These are phyloP conservation scores for Salarias fasciatus DNA, from an alignment of 2,797 vertebrate species.

Conservation along the genomic window DNA sequence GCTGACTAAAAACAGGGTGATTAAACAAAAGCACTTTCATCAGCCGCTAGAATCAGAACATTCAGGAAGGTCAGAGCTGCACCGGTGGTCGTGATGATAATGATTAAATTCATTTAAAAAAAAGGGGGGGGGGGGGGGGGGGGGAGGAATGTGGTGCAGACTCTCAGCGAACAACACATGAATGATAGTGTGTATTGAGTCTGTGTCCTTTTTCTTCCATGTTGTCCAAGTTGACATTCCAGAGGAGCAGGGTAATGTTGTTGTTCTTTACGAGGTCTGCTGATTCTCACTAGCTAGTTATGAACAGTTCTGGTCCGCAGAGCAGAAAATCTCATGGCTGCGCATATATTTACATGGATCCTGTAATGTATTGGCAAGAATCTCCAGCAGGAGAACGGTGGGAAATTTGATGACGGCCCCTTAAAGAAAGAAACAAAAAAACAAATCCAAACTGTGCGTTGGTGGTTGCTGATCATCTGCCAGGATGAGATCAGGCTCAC, in stretches of 20 bases:
- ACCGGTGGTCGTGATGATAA: constrained; percentile 21
- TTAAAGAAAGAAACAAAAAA: background rate
- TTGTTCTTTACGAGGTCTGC: constrained; percentile 81
- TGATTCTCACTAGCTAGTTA: constrained; percentile 78
- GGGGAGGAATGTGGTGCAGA: constrained; percentile 27
- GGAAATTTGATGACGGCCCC: constrained; percentile 29
- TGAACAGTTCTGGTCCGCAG: constrained; percentile 72
- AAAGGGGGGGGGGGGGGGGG: no score
- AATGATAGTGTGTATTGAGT: constrained; percentile 39
- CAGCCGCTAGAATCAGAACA: constrained; percentile 53
- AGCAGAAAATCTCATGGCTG: constrained; percentile 78
- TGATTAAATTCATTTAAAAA: constrained; percentile 12
- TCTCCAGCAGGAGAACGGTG: constrained; percentile 47
- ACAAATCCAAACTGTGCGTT: constrained; percentile 17
- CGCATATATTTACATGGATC: constrained; percentile 71
- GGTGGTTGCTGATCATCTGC: constrained; percentile 13
- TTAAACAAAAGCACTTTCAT: constrained; percentile 78
- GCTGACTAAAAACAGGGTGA: constrained; percentile 61
- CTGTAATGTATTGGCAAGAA: constrained; percentile 69
- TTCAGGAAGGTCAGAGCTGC: constrained; percentile 27
- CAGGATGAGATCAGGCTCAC: constrained; percentile 20
- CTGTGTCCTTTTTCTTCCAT: constrained; percentile 69
- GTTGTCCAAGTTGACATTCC: constrained; percentile 83
- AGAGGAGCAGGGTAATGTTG: constrained; percentile 77
- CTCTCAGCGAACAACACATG: constrained; percentile 30